Conservation (phyloP, 1,140 invertebrate genomes). For the Globodera ellingtonae region DNA sequence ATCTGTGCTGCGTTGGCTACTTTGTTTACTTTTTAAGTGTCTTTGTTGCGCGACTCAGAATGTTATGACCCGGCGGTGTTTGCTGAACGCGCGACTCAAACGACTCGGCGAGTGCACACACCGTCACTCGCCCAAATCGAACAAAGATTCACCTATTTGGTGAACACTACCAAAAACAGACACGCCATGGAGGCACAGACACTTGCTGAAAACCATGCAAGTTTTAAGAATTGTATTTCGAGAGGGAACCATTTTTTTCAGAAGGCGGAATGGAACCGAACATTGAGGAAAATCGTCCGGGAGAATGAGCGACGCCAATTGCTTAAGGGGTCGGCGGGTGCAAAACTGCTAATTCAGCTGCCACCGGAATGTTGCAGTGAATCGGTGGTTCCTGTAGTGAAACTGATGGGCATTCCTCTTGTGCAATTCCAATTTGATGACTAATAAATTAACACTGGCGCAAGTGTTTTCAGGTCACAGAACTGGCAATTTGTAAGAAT, state of each 20-base stretch:
- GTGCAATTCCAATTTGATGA: constrained; percentile 3
- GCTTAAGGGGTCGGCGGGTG: constrained; percentile 4
- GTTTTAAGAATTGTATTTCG: background rate
- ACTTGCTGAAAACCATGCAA: constrained; percentile 21
- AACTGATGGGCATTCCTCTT: constrained; percentile 6
- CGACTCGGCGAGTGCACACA: background rate
- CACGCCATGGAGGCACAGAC: constrained; percentile 31
- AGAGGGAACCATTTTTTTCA: background rate
- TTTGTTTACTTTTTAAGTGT: constrained; percentile 7
- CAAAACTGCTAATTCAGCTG: background rate
- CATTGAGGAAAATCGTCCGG: background rate
- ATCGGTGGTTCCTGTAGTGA: constrained; percentile 10
- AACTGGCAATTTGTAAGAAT: no score
- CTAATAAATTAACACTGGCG: background rate
- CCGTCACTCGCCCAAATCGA: constrained; percentile 7
- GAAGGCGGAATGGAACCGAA: constrained; percentile 12
- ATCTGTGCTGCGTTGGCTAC: no score
- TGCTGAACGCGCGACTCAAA: background rate
- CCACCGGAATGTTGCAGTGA: background rate
- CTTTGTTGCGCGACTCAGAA: constrained; percentile 23
- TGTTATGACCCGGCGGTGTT: constrained; percentile 29
- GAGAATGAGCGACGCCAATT: constrained; percentile 23
- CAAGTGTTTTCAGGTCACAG: no score
- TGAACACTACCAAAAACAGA: constrained; percentile 31
- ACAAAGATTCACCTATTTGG: constrained; percentile 21